Evolutionary conservation across 2,797 vertebrate species (phyloP), one percentile per base, ranked within the genome.

Genomic region (Alfaro cultratus): DNA sequence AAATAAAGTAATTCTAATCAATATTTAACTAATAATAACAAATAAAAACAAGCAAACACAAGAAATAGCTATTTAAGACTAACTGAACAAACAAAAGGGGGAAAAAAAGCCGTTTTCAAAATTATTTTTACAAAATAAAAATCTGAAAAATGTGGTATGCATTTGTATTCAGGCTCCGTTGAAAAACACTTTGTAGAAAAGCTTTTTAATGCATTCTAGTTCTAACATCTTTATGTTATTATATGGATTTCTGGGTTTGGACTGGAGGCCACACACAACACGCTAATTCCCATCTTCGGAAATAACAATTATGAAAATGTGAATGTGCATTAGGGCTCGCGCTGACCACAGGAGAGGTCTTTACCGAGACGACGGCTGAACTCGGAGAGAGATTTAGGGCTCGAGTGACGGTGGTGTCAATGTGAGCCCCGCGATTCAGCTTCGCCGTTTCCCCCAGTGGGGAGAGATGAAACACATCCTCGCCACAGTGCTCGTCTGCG

Each of bases 391-490:
- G 64, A 68, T 68, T 68, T 26, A 68, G 64, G 64, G 60, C 73
- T 71, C 29, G 12, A 57, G 41, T 45, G 80, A 79, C 1, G 39
- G 36, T 18, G 47, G 79, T 73, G 68, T 85, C 83, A 73, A 0
- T 23, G 29, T 16, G 51, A 72, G 79, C 76, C 71, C 73, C 57
- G 46, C 55, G 67, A 26, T 45, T 75, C 77, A 53, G 76, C 74
- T 45, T 47, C 4, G 55, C 73, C 5, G 77, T 81, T 78, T 70
- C 81, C 85, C 76, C 76, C 55, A 70, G 83, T 2, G 78, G 75
- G 84, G 88, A 31, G 76, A 85, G 85, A 86, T 86, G 68, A 88
- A 89, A 91, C 83, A 41, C 86, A 81, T 46, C 83, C 77, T 88
- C 86, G n/a, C 87, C 80, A 77, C 89, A 64, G 77, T 68, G 83